Evolutionary conservation across 2,113 vertebrate genomes (phyloP), one percentile per base, ranked within the genome.

Genomic region (Onychorhynchus coronatus): DNA sequence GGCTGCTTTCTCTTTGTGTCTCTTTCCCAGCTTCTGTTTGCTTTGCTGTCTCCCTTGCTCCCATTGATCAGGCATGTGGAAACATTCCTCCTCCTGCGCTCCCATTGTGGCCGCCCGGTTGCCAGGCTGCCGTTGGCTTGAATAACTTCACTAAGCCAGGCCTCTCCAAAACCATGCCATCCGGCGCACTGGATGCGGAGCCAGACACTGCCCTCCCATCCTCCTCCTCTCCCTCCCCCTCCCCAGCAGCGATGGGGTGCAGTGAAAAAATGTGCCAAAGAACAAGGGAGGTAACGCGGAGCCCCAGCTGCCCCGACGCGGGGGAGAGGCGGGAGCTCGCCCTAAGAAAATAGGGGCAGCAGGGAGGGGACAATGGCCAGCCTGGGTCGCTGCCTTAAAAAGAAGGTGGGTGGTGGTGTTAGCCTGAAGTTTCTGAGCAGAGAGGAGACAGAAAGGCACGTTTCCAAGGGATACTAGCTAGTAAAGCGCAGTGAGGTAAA

Each of bases 51-150:
- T 98, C 98, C 91, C 95, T 97, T 97, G 98, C 97, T 98, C 98
- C 98, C 97, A 98, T 98, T 98, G 98, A 98, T 98, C 98, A 98
- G 98, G 98, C 98, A 98, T 98, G 98, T 98, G 98, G 98, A 98
- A 98, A 98, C 98, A 98, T 98, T 98, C 98, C 98, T 97, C 97
- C 98, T 98, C 98, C 98, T 96, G 97, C 93, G 94, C 97, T 98
- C 97, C 98, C 98, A 98, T 98, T 98, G 98, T 98, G 96, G 96
- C 96, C 8, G 88, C 97, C 93, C 33, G 95, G 98, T 98, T 98
- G 98, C 98, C 98, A 98, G 97, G 98, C 98, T 98, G 98, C 98
- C 82, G 95, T 97, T 97, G 96, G 96, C 97, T 97, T 97, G 97
- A 97, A 98, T 97, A 97, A 97, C 97, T 97, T 97, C 92, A 96